Evolutionary conservation across 2,113 vertebrate species (phyloP), one percentile per base, ranked within the genome.

Genomic region (Rattus rattus): DNA sequence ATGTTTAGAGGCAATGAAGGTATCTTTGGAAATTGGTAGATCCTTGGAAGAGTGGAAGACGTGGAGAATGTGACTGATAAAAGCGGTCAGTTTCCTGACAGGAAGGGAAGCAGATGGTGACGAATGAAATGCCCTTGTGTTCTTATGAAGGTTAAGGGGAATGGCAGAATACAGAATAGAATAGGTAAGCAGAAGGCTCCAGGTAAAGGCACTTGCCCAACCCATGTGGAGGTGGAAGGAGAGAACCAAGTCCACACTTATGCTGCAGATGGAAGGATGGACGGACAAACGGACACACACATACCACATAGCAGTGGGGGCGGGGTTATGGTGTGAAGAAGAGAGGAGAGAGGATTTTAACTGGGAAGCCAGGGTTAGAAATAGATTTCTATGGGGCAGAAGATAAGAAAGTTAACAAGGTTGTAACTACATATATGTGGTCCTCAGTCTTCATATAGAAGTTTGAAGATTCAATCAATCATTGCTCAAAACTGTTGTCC

Each of bases 31-130:
- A 83, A 70, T 20, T 3, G 6, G 12, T 88, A 52, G 79, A 79
- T 36, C 36, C n/a, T 43, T 83, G 87, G 54, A 72, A 63, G 56
- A 43, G 7, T 88, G 12, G 36, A 63, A 89, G 59, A 79, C 0
- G 61, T 63, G 30, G 77, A 89, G 77, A 91, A 16, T 73, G 43
- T 63, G 87, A 67, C 13, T n/a, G 7, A 61, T 16, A 49, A 28
- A 17, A 84, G 92, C 77, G 39, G 16, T 88, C 43, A 39, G 70
- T 90, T 95, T 96, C 70, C 52, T 88, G 91, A 56, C 47, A 47
- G 91, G 86, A 72, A 91, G 36, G 61, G 65, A 92, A 91, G 83
- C 30, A 70, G 54, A 47, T 72, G 81, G 39, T 92, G 72, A 63
- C n/a, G n/a, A 87, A 72, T 81, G 76, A 77, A 92, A 61, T 83